Evolutionary conservation across 2,888 invertebrate species (phyloP), one percentile per base, ranked within the genome.

Genomic region (Idaea aversata): DNA sequence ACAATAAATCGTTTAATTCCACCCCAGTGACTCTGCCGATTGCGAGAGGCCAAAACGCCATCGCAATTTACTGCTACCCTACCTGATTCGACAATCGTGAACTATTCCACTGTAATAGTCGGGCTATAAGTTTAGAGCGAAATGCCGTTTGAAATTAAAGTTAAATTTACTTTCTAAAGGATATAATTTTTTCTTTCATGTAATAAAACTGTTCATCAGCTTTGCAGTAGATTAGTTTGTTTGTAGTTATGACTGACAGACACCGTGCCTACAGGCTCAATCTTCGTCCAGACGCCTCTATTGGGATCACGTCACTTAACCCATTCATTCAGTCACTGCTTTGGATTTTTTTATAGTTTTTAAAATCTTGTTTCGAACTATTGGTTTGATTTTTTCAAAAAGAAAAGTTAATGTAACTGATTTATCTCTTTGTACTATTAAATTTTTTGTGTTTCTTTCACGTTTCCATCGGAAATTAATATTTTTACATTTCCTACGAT

Each of bases 1-100:
- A 82, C 90, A 83, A 90, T 91, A 91, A 88, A 91, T 90, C 90
- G 89, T 88, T 91, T 91, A 88, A 90, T 90, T 90, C 89, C 87
- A 86, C 85, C 84, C 86, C 80, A 79, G 86, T 88, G 90, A 87
- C 83, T 89, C 81, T 81, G 76, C 82, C 88, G 88, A 90, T 88
- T 87, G 88, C 85, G 83, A 88, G 80, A 86, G 86, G 85, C 84
- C 83, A 81, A 85, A 81, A 82, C 80, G 82, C 84, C 82, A 84
- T 85, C 82, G 85, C 84, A 86, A 88, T 88, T 88, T 90, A 89
- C 86, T 83, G 81, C 82, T 78, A 83, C 79, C 79, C 81, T 82
- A 82, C 79, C 81, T 82, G 47, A 47, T 47, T 79, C 75, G 80
- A 73, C 79, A 77, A 82, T 84, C 79, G 79, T 76, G 72, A 77